Evolutionary conservation across 2,113 vertebrate species (phyloP).

Genomic region (Rhinichthys klamathensis): DNA sequence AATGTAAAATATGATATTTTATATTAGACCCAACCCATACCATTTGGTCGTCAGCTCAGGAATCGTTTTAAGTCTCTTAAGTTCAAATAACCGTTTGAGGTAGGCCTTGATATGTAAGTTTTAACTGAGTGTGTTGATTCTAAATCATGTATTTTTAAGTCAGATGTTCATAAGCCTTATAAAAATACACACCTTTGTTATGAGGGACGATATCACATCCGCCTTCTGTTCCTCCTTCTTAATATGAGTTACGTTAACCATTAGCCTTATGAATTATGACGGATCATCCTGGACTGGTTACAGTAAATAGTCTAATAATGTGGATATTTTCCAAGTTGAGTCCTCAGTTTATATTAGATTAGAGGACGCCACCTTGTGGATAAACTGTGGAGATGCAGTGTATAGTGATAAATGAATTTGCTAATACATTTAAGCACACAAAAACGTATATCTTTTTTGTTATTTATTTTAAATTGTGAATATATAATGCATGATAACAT

Average conservation of each 20-base stretch:
- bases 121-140: background rate
- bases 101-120: too few relatives aligned
- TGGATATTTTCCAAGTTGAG: background rate
- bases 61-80: background rate
- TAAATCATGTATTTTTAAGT: background rate
- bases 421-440: too few relatives aligned
- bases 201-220: background rate
- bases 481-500: too few relatives aligned
- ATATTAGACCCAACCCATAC: too few relatives aligned
- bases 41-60: too few relatives aligned
- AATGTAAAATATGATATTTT: too few relatives aligned
- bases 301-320: background rate
- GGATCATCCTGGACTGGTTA: too few relatives aligned
- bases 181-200: background rate
- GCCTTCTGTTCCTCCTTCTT: background rate
- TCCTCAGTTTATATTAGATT: background rate
- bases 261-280: background rate
- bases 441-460: too few relatives aligned
- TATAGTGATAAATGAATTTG: too few relatives aligned
- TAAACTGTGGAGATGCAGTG: background rate
- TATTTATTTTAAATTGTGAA: too few relatives aligned
- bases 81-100: too few relatives aligned
- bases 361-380: conserved; percentile 42
- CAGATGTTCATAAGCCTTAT: background rate
- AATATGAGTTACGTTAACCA: background rate